A percentile compares a stretch with the other conserved stretches of the same genome.
Conservation (phyloP, 2,888 invertebrate species). For the Ormyrus rosae region DNA sequence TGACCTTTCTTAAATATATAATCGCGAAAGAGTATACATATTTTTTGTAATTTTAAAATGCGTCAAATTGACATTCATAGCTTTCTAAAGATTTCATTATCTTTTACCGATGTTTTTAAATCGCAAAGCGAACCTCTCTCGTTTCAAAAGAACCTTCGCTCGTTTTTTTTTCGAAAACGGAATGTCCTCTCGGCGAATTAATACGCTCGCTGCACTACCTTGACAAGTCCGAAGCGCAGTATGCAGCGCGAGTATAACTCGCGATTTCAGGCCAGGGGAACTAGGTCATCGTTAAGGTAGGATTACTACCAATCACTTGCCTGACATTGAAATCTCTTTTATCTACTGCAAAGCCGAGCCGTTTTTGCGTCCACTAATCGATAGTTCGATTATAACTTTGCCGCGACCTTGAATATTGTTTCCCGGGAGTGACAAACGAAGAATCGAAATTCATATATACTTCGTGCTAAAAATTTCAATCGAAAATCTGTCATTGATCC, state of each 20-base stretch:
- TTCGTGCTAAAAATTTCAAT: no score
- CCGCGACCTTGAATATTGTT: no score
- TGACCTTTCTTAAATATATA: no score
- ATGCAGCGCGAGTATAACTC: slow-evolving; percentile 19
- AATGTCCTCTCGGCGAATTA: slow-evolving; percentile 8
- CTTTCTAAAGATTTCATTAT: no score
- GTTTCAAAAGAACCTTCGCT: no score
- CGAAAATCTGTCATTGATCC: no score
- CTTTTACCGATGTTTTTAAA: no score
- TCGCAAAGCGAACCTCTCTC: no score
- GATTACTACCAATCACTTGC: slow-evolving; percentile 62
- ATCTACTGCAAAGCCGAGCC: slow-evolving; percentile 1
- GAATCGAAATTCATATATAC: not conserved
- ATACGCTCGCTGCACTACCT: slow-evolving; percentile 7
- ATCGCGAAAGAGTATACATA: no score
- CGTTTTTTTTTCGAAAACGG: not conserved
- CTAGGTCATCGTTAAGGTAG: slow-evolving; percentile 67
- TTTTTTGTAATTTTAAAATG: no score
- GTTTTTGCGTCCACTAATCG: slow-evolving; percentile 13
- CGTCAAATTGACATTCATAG: no score
- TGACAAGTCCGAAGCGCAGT: slow-evolving; percentile 16
- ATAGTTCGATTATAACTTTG: slow-evolving; percentile 26
- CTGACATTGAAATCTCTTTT: slow-evolving; percentile 63
- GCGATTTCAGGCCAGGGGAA: slow-evolving; percentile 67
- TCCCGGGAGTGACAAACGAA: not conserved